These are phyloP conservation scores for Botia kubotai DNA, from an alignment of 2,797 vertebrate species.

Conservation along the genomic window DNA sequence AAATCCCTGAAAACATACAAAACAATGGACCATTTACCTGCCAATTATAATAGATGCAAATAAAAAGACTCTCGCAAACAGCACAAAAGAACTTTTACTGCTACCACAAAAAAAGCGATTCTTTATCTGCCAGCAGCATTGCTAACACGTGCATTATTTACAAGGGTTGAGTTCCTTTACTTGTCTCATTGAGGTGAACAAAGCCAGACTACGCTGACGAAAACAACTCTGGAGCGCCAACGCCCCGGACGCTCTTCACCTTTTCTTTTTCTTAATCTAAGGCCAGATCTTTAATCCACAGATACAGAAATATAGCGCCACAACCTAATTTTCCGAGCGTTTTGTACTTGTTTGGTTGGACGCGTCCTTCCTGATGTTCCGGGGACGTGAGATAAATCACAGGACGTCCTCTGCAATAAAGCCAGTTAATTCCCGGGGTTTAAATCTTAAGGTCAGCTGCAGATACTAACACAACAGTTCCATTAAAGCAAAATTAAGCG, in stretches of 20 bases:
- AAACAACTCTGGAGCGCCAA: not conserved
- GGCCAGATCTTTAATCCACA: not conserved
- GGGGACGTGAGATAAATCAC: constrained; percentile 65
- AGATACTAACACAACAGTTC: constrained; percentile 78
- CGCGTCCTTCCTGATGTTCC: constrained; percentile 65
- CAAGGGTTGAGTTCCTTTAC: constrained; percentile 1
- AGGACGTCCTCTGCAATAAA: constrained; percentile 74
- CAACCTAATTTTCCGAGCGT: constrained; percentile 10
- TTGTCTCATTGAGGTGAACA: not conserved
- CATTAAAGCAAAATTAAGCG: constrained; percentile 81
- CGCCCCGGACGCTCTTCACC: not conserved
- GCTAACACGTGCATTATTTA: constrained; percentile 1
- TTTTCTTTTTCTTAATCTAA: constrained; percentile 5
- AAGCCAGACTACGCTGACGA: not conserved
- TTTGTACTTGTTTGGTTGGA: constrained; percentile 36
- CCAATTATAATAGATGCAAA: not conserved
- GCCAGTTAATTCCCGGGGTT: constrained; percentile 69
- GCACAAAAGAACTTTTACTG: not conserved
- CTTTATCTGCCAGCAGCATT: not conserved
- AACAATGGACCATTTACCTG: not conserved
- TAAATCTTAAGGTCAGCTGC: constrained; percentile 75
- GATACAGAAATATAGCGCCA: not conserved
- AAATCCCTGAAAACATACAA: too few species aligned
- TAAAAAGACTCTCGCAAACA: not conserved
- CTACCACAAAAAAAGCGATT: not conserved